Evolutionary conservation across 2,888 invertebrate species (phyloP).

Genomic region (Cheilosia vulpina): DNA sequence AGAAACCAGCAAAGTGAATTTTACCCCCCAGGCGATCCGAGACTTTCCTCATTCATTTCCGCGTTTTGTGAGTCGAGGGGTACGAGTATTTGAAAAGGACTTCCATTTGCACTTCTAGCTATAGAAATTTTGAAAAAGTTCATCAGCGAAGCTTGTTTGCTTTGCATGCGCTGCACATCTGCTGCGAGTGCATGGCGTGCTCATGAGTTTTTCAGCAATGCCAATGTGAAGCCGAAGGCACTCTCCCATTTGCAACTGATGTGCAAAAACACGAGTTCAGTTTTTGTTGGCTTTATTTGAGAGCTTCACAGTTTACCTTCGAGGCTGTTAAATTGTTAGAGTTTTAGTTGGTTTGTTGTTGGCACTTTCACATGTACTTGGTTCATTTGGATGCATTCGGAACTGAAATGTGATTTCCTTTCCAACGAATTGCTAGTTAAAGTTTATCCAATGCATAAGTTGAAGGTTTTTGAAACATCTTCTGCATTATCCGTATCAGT

Average conservation of each 20-base stretch:
- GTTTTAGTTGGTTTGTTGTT: not conserved
- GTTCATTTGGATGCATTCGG: not conserved
- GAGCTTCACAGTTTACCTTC: not conserved
- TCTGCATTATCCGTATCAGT: no score
- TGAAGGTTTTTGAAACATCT: not conserved
- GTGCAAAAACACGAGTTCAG: not conserved
- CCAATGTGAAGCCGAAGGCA: not conserved
- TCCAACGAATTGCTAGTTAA: not conserved
- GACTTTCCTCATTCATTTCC: not conserved
- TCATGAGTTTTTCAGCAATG: not conserved
- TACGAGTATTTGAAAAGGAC: not conserved
- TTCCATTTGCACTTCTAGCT: constrained; percentile 20
- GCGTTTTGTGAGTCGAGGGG: not conserved
- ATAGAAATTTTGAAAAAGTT: constrained; percentile 34
- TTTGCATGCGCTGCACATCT: constrained; percentile 5
- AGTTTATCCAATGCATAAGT: not conserved
- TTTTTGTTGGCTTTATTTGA: not conserved
- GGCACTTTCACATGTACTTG: not conserved
- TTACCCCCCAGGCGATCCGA: not conserved
- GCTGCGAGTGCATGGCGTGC: not conserved
- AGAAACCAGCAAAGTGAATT: not conserved
- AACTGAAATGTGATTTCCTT: not conserved
- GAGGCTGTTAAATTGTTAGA: not conserved
- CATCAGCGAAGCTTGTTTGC: constrained; percentile 36
- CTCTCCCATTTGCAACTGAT: not conserved